These are phyloP conservation scores for Drosophila lowei DNA, from an alignment of 1,140 invertebrate species.

Conservation along the genomic window DNA sequence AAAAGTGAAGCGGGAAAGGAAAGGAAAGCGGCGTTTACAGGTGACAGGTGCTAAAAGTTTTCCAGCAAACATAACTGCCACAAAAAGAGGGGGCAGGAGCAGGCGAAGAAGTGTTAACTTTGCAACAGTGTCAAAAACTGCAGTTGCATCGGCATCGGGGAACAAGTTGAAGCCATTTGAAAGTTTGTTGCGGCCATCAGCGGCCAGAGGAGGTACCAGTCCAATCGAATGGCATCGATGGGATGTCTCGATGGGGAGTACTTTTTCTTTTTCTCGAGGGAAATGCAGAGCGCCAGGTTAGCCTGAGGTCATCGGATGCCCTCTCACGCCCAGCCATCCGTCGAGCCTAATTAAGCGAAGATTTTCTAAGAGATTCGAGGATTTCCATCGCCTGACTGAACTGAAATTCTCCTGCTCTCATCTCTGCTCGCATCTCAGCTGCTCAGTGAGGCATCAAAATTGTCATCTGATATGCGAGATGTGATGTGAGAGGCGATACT, in stretches of 20 bases:
- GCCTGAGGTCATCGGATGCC: too few species aligned
- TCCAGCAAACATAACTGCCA: constrained; percentile 19
- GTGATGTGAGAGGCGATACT: constrained; percentile 3
- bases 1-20: not conserved
- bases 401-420: not conserved
- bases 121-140: constrained; percentile 48
- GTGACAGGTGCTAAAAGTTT: constrained; percentile 40
- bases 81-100: not conserved
- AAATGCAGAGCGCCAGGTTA: too few species aligned
- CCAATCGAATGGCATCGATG: not conserved
- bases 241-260: too few species aligned
- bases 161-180: constrained; percentile 28
- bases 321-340: constrained; percentile 14
- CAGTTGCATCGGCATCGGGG: constrained; percentile 18
- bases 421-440: constrained; percentile 3
- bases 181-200: constrained; percentile 24
- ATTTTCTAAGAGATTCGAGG: not conserved
- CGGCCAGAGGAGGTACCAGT: not conserved
- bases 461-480: constrained; percentile 28
- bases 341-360: constrained; percentile 28
- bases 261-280: too few species aligned
- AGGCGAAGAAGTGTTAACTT: constrained; percentile 27
- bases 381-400: constrained; percentile 7
- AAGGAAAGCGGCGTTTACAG: constrained; percentile 10
- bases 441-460: constrained; percentile 31